Evolutionary conservation across 2,888 invertebrate genomes (phyloP), one percentile per base, ranked within the genome.

Genomic region (Orthonychiurus folsomi): DNA sequence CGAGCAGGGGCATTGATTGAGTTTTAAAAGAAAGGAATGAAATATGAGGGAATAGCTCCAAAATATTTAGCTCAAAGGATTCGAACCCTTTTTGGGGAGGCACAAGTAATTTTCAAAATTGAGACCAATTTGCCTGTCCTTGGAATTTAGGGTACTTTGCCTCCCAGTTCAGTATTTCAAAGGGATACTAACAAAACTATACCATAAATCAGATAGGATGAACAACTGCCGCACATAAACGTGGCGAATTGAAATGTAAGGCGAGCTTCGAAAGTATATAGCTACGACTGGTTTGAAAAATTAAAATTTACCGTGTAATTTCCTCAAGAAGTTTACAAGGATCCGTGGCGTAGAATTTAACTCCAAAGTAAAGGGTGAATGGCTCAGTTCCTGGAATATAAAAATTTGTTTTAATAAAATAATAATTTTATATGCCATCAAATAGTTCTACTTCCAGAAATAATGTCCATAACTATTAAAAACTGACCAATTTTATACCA

Each of bases 341-440:
- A 80, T 96, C 95, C 1, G 92, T 92, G 1, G 94, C 93, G 79
- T 96, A 96, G 79, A 94, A 96, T 80, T 95, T 95, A 68, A 96
- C 93, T 63, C 94, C 93, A 77, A 96, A 94, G 79, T 95, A 95
- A 74, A 95, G 85, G 63, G 90, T 93, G 78, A 89, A 88, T 37
- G 88, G 84, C 63, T 81, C 78, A 73, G 82, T 75, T 50, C 77
- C 78, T 78, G 73, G 12, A 74, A 74, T 56, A n/a, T n/a, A n/a
- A n/a, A n/a, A n/a, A n/a, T n/a, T n/a, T n/a, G n/a, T n/a, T n/a
- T n/a, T 48, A 63, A 63, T 63, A 64, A 59, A 60, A 63, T 61
- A 56, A 54, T 52, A 58, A 5, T 52, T 52, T 12, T 5, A 52
- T n/a, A n/a, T n/a, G n/a, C n/a, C n/a, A n/a, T n/a, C n/a, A n/a